phyloP scores from a whole-genome alignment of 2,888 invertebrate genomes.

The Lasius platythorax region DNA sequence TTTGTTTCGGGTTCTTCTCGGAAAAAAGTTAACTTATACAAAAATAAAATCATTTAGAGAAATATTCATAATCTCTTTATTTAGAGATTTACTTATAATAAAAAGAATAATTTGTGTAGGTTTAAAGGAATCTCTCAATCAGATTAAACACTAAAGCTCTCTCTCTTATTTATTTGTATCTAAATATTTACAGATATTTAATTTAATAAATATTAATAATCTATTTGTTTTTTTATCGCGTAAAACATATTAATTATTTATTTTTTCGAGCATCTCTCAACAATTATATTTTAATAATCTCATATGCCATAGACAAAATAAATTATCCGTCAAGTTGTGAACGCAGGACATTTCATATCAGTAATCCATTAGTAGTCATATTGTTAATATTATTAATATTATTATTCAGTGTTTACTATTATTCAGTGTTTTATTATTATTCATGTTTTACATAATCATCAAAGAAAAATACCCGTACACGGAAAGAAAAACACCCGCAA shows the following conservation, averaged over 20 bases:
- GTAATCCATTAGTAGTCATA: neutral
- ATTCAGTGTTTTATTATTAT: neutral
- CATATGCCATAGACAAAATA: neutral
- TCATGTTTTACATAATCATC: neutral
- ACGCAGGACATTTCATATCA: neutral
- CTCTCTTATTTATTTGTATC: neutral
- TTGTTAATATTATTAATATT: neutral
- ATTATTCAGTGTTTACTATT: neutral
- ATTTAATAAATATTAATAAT: neutral
- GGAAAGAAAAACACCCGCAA: neutral
- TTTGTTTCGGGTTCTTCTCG: neutral
- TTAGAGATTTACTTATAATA: too few species aligned
- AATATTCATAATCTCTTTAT: too few species aligned
- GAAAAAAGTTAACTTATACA: neutral
- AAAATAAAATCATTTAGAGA: neutral
- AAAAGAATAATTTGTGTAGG: neutral
- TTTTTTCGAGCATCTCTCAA: neutral
- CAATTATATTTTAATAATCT: neutral
- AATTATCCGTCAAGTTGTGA: neutral
- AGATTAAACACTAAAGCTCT: neutral
- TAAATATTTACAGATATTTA: neutral
- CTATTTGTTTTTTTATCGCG: neutral
- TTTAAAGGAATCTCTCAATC: neutral
- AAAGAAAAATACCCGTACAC: neutral
- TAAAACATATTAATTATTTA: neutral